These are phyloP conservation scores for Temnothorax rugatulus DNA, from an alignment of 2,888 invertebrate genomes.

Conservation along the genomic window DNA sequence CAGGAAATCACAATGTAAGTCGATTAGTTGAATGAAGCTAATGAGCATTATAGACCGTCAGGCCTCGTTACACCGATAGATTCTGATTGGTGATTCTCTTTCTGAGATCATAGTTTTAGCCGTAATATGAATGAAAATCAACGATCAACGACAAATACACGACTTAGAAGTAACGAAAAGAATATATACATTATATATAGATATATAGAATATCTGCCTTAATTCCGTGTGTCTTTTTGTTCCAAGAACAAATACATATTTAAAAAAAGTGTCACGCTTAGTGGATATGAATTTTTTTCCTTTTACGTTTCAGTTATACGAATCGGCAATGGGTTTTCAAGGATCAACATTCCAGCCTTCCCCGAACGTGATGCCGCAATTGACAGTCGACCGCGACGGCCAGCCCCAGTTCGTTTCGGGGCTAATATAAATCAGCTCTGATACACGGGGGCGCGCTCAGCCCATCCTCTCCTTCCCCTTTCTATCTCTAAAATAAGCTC, in stretches of 20 bases:
- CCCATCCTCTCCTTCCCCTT: conserved; percentile 59
- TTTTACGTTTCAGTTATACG: conserved; percentile 87
- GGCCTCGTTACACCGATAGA: background rate
- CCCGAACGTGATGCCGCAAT: conserved; percentile 84
- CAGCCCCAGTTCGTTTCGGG: conserved; percentile 89
- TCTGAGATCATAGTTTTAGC: background rate
- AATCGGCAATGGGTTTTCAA: conserved; percentile 89
- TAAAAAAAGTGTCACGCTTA: background rate
- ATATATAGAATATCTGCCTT: background rate
- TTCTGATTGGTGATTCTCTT: background rate
- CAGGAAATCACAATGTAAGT: conserved; percentile 88
- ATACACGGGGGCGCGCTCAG: conserved; percentile 47
- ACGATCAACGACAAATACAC: background rate
- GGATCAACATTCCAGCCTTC: conserved; percentile 87
- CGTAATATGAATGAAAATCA: background rate
- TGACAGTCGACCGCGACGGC: conserved; percentile 88
- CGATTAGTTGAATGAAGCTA: conserved; percentile 79
- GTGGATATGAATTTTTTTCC: too few species aligned
- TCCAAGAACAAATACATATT: background rate
- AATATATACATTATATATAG: background rate
- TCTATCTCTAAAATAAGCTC: conserved; percentile 76
- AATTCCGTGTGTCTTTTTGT: background rate
- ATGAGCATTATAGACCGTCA: background rate
- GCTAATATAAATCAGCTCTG: conserved; percentile 86
- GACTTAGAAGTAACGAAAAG: background rate